Evolutionary conservation across 2,888 invertebrate genomes (phyloP), one percentile per base, ranked within the genome.

Genomic region (Pristionchus fissidentatus): DNA sequence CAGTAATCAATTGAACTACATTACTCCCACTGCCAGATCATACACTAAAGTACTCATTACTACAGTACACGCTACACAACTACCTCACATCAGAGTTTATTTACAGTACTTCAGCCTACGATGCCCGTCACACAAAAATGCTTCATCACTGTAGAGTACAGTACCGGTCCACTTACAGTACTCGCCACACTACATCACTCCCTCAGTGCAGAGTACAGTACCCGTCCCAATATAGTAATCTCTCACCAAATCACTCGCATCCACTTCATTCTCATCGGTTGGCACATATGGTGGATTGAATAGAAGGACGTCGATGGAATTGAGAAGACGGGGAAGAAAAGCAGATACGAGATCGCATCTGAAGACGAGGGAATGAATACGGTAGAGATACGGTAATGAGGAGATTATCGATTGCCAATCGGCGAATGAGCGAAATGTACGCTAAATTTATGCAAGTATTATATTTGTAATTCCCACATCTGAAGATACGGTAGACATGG

Each of bases 201-300:
- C 35, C 10, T 8, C 32, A 32, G 15, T 19, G 41, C 41, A n/a
- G n/a, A n/a, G n/a, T 19, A 46, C 15, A 0, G 10, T 26, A n/a
- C 46, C 38, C 32, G 22, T 26, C 55, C 19, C 29, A 41, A 52
- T 84, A 70, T 26, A 52, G 60, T 55, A 78, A 55, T 32, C 22
- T 35, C 84, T 13, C 32, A 81, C 82, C 82, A 82, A 35, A 70
- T 82, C 70, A 52, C 80, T 60, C 29, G 77, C 78, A 77, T 43
- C 77, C 49, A 85, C 87, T 15, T 89, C 88, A 43, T 86, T 86
- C n/a, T 90, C 85, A 83, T 91, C 90, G 2, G 91, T 91, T 0
- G 96, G 96, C 60, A 99, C 98, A 94, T 99, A 99, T 0, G 99
- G 99, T 1, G 99, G 98, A 94, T 99, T 99, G 92, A 98, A 99